phyloP scores from a whole-genome alignment of 2,888 invertebrate species.

The Megalurothrips usitatus region DNA sequence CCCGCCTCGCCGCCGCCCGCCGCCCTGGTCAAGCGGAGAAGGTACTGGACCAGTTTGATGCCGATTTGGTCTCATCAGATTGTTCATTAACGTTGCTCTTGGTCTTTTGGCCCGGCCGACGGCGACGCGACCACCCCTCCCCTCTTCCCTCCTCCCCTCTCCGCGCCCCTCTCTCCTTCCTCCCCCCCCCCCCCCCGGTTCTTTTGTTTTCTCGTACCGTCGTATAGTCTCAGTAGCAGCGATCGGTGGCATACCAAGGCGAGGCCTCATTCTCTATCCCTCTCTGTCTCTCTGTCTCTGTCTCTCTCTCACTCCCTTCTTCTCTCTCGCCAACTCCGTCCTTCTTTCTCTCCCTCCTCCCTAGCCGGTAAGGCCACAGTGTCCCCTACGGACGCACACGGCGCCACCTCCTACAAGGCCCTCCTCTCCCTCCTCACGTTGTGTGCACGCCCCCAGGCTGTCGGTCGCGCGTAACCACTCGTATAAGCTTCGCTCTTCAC shows the following conservation, averaged over 20 bases:
- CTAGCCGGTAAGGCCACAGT: too few relatives aligned
- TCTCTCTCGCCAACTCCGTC: not conserved
- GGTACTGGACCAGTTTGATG: conserved; percentile 13
- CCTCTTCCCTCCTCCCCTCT: not conserved
- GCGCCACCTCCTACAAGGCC: too few relatives aligned
- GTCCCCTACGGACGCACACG: too few relatives aligned
- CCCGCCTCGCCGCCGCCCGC: not conserved
- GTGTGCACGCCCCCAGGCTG: not conserved
- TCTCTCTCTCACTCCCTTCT: not conserved
- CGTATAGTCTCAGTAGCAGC: too few relatives aligned
- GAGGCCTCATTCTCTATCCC: too few relatives aligned
- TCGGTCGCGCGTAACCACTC: too few relatives aligned
- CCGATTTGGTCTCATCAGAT: conserved; percentile 26
- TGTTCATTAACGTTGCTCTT: conserved; percentile 16
- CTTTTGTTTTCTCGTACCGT: too few relatives aligned
- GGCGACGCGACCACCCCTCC: not conserved
- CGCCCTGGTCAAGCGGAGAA: too few relatives aligned
- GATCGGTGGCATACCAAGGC: too few relatives aligned
- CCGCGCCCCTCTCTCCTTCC: not conserved
- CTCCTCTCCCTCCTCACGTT: not conserved
- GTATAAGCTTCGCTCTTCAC: too few relatives aligned
- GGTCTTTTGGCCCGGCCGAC: not conserved
- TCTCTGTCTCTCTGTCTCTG: too few relatives aligned
- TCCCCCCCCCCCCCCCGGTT: not conserved
- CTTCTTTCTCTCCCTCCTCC: not conserved